Conservation (phyloP, 2,113 vertebrate genomes). For the Recurvirostra avosetta region DNA sequence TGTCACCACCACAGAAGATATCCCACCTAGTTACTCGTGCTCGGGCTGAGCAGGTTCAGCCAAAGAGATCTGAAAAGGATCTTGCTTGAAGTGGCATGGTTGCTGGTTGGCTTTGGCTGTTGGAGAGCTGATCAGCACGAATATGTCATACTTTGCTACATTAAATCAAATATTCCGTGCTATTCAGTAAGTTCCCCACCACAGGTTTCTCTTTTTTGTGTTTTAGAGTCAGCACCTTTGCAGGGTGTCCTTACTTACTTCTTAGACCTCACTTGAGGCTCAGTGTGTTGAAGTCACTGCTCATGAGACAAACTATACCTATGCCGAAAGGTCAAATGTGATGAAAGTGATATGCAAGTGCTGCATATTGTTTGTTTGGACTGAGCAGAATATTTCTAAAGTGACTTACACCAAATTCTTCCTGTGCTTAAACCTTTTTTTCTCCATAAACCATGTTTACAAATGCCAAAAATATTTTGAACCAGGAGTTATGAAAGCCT, state of each 20-base stretch:
- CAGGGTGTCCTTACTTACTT: not conserved
- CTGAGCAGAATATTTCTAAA: not conserved
- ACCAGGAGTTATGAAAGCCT: conserved; percentile 31
- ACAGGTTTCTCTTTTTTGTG: not conserved
- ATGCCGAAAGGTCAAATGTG: not conserved
- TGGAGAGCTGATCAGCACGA: not conserved
- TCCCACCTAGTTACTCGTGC: not conserved
- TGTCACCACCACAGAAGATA: not conserved
- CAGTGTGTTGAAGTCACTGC: not conserved
- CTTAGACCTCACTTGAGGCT: not conserved
- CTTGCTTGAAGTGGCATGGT: not conserved
- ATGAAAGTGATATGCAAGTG: not conserved
- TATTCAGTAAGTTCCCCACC: not conserved
- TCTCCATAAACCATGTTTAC: conserved; percentile 15
- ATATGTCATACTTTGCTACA: not conserved
- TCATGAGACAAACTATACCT: not conserved
- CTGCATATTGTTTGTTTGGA: conserved; percentile 3
- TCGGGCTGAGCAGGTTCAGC: not conserved
- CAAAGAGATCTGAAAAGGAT: not conserved
- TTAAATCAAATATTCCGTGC: not conserved
- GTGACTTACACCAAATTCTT: conserved; percentile 23
- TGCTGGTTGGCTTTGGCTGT: not conserved
- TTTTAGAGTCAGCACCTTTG: not conserved
- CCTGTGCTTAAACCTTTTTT: conserved; percentile 17
- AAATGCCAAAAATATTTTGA: conserved; percentile 47